These are phyloP conservation scores for Drymonia ruficornis DNA, from an alignment of 2,888 invertebrate genomes.

Conservation along the genomic window DNA sequence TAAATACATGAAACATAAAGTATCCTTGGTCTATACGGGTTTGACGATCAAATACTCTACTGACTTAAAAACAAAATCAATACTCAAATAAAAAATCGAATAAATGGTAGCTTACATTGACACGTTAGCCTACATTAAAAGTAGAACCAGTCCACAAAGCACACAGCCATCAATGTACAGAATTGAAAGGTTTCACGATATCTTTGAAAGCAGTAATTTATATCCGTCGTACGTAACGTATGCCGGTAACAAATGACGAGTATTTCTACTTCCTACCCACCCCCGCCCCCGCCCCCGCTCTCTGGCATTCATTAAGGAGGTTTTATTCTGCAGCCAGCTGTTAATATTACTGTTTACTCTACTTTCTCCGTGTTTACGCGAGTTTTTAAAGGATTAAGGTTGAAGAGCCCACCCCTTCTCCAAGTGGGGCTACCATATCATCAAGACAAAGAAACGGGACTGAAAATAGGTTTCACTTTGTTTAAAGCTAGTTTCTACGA, in stretches of 20 bases:
- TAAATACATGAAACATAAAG: too few species aligned
- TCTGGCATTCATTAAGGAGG: conserved; percentile 35
- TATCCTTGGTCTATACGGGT: too few species aligned
- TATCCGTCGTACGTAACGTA: conserved; percentile 36
- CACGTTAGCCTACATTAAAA: not conserved
- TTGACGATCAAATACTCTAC: too few species aligned
- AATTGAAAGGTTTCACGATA: conserved; percentile 30
- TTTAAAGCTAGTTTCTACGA: too few species aligned
- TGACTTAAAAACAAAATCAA: too few species aligned
- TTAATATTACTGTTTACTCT: conserved; percentile 47
- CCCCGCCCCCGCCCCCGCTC: conserved; percentile 11
- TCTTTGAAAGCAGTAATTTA: conserved; percentile 33
- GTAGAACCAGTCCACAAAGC: not conserved
- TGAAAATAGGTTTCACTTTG: not conserved
- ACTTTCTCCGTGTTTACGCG: conserved; percentile 39
- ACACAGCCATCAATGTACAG: not conserved
- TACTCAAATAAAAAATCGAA: too few species aligned
- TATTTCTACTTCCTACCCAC: too few species aligned
- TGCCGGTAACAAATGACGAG: conserved; percentile 33
- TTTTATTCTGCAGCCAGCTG: conserved; percentile 43
- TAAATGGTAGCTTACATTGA: not conserved
- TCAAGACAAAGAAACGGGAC: not conserved
- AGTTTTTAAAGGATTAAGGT: conserved; percentile 42
- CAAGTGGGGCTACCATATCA: not conserved
- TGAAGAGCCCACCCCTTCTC: conserved; percentile 8